Evolutionary conservation across 2,888 invertebrate species (phyloP), one percentile per base, ranked within the genome.

Genomic region (Anticlea derivata): DNA sequence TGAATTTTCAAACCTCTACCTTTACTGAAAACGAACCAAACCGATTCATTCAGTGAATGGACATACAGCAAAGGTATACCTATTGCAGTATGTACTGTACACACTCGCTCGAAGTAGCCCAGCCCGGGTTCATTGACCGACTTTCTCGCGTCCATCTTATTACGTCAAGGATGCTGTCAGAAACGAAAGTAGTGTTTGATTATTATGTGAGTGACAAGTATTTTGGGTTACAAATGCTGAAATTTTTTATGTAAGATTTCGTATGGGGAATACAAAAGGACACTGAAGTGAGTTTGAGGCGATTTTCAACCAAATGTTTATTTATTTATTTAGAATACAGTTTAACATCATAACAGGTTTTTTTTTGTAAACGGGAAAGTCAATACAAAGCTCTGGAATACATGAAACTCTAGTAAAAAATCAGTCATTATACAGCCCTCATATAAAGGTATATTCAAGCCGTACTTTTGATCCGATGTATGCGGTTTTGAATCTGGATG

Each of bases 51-150:
- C 22, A n/a, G 24, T 37, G 29, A 37, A 37, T 37, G 45, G 22
- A 20, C 2, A 27, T 6, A 1, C 11, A 11, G 10, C n/a, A n/a
- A n/a, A n/a, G n/a, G n/a, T n/a, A 34, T 30, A 30, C 40, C 12
- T 41, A 23, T 24, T 8, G 8, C 22, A 2, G 2, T 24, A 31
- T 26, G 33, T 26, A 30, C 8, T 35, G 22, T 23, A 47, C 47
- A 46, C 17, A 4, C 17, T 17, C 4, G 17, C 48, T 52, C 45
- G 11, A 59, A 44, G 63, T 62, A 35, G 58, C 60, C 29, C 57
- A 47, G 50, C 65, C 68, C 67, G 73, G 70, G 78, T 73, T 75
- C 71, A 58, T 60, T 40, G 69, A 11, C 69, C 75, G 69, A 75
- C 76, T 78, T 76, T 78, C 78, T 48, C 55, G 55, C 59, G 58